Evolutionary conservation across 2,888 invertebrate species (phyloP).

Genomic region (Bembecia ichneumoniformis): DNA sequence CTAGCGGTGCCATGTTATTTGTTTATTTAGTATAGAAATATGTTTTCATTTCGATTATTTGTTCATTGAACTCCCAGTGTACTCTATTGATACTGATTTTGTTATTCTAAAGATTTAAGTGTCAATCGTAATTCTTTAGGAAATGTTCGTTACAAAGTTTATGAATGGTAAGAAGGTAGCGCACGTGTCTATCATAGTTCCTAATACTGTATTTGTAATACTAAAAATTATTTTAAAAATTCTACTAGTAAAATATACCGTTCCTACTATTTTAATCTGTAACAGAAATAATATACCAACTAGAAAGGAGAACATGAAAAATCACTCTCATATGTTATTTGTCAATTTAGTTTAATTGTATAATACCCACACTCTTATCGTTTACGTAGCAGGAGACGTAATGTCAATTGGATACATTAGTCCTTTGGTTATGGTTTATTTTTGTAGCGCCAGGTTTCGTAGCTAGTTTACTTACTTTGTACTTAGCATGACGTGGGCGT

Average conservation of each 20-base stretch:
- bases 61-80: slow-evolving; percentile 23
- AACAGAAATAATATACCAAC: slow-evolving; percentile 46
- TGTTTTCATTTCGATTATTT: slow-evolving; percentile 20
- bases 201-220: slow-evolving; percentile 69
- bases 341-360: slow-evolving; percentile 3
- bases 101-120: slow-evolving; percentile 43
- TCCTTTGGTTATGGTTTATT: neutral
- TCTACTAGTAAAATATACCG: slow-evolving; percentile 71
- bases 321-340: slow-evolving; percentile 8
- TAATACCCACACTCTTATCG: slow-evolving; percentile 1
- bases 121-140: slow-evolving; percentile 28
- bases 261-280: slow-evolving; percentile 69
- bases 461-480: slow-evolving; percentile 1
- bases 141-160: slow-evolving; percentile 59
- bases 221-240: slow-evolving; percentile 65
- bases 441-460: neutral
- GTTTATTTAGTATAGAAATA: slow-evolving; percentile 40
- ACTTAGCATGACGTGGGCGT: slow-evolving; percentile 35
- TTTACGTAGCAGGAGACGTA: slow-evolving; percentile 4
- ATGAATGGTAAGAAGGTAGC: slow-evolving; percentile 59
- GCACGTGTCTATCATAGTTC: slow-evolving; percentile 70
- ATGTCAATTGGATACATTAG: neutral
- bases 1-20: slow-evolving; percentile 63
- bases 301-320: slow-evolving; percentile 25
- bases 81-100: slow-evolving; percentile 30